A percentile compares a stretch with the other conserved stretches of the same genome.
These are phyloP conservation scores for Corapipo altera DNA, from an alignment of 2,113 vertebrate genomes.

Conservation along the genomic window DNA sequence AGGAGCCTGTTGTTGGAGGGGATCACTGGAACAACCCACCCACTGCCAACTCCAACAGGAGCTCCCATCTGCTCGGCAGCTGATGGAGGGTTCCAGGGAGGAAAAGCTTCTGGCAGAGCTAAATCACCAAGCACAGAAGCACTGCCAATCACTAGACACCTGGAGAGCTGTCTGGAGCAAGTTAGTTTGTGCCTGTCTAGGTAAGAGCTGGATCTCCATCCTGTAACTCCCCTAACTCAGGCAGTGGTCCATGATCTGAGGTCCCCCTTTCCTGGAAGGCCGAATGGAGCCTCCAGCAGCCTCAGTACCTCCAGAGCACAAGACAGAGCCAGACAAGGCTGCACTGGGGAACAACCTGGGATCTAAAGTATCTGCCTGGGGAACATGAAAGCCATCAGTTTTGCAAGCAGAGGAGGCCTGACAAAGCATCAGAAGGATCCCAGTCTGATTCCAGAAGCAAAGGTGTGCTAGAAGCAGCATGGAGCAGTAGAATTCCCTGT, in stretches of 20 bases:
- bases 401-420: neutral
- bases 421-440: neutral
- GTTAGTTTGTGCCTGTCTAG: neutral
- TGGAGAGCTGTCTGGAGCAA: neutral
- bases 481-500: neutral
- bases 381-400: rapidly evolving
- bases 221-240: neutral
- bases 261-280: rapidly evolving
- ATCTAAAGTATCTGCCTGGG: neutral
- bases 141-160: neutral
- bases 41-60: neutral
- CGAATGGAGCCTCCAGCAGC: neutral
- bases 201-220: neutral
- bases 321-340: neutral
- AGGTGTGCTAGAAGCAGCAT: neutral
- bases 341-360: rapidly evolving
- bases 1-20: neutral
- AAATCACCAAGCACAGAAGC: neutral
- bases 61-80: neutral
- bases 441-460: neutral
- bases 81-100: neutral
- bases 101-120: neutral
- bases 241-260: neutral
- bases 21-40: neutral
- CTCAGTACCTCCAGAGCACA: neutral